Evolutionary conservation across 2,797 vertebrate genomes (phyloP).

Genomic region (Urocyon cinereoargenteus): DNA sequence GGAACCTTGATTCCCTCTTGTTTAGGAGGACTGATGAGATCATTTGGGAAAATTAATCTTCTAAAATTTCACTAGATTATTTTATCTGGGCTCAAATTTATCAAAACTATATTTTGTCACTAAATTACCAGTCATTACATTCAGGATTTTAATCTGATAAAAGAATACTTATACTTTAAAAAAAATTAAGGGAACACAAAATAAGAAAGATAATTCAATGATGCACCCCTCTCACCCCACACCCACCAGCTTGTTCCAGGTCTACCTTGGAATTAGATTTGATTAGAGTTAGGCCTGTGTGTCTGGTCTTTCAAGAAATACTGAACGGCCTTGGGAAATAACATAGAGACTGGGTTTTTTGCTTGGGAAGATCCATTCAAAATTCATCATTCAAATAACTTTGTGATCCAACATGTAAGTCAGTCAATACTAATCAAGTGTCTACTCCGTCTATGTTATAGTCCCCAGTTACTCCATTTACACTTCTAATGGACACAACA

Average conservation of each 20-base stretch:
- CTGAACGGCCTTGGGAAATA: not conserved
- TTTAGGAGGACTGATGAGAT: not conserved
- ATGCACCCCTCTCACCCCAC: not conserved
- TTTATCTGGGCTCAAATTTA: conserved; percentile 22
- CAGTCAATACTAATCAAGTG: not conserved
- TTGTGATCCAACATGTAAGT: not conserved
- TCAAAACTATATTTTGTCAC: not conserved
- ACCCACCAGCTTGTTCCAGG: not conserved
- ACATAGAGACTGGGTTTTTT: not conserved
- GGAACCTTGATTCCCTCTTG: not conserved
- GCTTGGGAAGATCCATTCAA: not conserved
- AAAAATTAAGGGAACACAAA: not conserved
- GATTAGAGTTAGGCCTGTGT: not conserved
- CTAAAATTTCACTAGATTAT: conserved; percentile 1
- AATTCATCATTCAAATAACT: not conserved
- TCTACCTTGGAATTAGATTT: not conserved
- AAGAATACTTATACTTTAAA: not conserved
- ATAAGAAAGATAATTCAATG: conserved; percentile 36
- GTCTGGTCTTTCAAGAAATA: conserved; percentile 12
- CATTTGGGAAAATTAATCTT: conserved; percentile 27
- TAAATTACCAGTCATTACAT: not conserved
- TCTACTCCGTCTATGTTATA: not conserved
- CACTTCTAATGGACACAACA: not conserved
- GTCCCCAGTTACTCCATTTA: not conserved
- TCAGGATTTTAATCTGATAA: conserved; percentile 21